These are phyloP conservation scores for Nansenia antarctica DNA, from an alignment of 2,113 vertebrate genomes.

Conservation along the genomic window DNA sequence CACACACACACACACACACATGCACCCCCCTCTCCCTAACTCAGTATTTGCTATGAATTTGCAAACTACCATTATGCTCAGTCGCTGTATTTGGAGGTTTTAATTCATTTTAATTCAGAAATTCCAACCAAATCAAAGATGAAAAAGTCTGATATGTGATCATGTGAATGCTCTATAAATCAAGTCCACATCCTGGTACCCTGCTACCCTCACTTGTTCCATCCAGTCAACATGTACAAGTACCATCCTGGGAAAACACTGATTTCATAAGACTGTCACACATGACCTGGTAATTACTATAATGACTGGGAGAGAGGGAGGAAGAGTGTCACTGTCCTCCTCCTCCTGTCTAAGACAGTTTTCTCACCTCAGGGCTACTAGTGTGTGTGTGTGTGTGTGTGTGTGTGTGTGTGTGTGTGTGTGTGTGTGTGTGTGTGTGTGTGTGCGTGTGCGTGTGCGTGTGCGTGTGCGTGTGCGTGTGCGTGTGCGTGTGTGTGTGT, in stretches of 20 bases:
- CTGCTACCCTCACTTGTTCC: no score
- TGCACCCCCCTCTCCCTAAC: no score
- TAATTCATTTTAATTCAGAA: constrained; percentile 14
- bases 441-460: no score
- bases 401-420: background rate
- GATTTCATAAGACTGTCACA: background rate
- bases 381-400: constrained; percentile 23
- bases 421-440: background rate
- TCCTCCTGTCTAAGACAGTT: background rate
- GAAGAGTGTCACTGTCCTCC: background rate
- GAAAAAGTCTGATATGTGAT: no score
- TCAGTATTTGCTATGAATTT: background rate
- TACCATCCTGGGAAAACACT: background rate
- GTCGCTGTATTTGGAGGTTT: no score
- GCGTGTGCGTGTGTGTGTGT: background rate
- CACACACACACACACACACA: background rate
- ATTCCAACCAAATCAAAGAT: background rate
- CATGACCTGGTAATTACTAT: background rate
- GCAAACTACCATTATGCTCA: no score
- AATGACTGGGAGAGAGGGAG: background rate
- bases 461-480: background rate
- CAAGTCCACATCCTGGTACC: no score
- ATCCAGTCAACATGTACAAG: no score
- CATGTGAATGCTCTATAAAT: no score
- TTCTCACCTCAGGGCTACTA: constrained; percentile 20